phyloP scores from a whole-genome alignment of 2,888 invertebrate species.

The Ctenicera cuprea region DNA sequence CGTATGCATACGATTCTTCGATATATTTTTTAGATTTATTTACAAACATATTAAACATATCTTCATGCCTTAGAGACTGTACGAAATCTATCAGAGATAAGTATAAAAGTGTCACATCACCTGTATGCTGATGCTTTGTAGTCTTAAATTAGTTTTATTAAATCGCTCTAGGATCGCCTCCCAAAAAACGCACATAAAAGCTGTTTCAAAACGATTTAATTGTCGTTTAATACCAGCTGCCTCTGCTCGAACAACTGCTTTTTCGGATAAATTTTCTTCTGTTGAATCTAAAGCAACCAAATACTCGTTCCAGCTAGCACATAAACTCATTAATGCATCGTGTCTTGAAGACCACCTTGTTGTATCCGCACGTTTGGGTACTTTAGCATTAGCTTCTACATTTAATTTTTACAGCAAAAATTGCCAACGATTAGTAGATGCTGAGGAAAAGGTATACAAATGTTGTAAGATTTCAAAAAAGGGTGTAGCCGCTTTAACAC shows the following conservation, averaged over 20 bases:
- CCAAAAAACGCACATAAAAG: conserved; percentile 8
- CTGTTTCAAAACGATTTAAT: conserved; percentile 12
- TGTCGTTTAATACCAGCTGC: background rate
- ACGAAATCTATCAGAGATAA: background rate
- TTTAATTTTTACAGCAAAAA: no score
- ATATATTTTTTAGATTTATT: no score
- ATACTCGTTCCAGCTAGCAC: background rate
- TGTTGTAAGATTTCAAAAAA: conserved; percentile 49
- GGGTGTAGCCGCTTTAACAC: conserved; percentile 32
- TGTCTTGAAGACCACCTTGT: background rate
- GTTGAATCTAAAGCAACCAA: background rate
- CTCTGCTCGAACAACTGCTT: background rate
- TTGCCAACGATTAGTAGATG: conserved; percentile 35
- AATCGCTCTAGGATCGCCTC: background rate
- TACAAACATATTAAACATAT: conserved; percentile 7
- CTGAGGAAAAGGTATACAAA: conserved; percentile 44
- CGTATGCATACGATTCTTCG: no score
- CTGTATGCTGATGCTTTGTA: background rate
- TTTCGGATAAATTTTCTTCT: conserved; percentile 7
- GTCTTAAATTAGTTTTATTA: no score
- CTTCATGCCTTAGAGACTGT: background rate
- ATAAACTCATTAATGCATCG: background rate
- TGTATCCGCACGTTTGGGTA: background rate
- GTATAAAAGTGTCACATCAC: background rate
- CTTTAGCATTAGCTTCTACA: background rate